Evolutionary conservation across 1,140 invertebrate genomes (phyloP).

Genomic region (Copidosoma floridanum): DNA sequence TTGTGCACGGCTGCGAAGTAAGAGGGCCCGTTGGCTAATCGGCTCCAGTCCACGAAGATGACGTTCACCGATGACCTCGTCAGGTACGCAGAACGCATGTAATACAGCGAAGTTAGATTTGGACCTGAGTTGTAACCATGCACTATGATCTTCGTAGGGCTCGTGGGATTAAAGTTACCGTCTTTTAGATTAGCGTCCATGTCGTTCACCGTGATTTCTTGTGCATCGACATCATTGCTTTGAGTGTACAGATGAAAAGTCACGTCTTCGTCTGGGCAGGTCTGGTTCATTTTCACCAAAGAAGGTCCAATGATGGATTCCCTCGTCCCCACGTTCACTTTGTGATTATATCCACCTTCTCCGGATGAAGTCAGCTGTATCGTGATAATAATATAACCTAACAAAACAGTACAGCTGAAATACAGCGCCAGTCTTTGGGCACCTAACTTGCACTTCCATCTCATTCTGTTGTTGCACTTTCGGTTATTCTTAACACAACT

Average conservation of each 20-base stretch:
- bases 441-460: background rate
- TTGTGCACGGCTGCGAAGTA: constrained; percentile 68
- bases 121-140: constrained; percentile 70
- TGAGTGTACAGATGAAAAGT: constrained; percentile 62
- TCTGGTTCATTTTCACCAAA: constrained; percentile 52
- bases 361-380: too few species aligned
- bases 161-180: constrained; percentile 53
- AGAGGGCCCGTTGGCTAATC: constrained; percentile 62
- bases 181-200: constrained; percentile 56
- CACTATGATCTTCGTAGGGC: constrained; percentile 64
- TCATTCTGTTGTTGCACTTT: too few species aligned
- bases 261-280: constrained; percentile 62
- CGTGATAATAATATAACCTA: too few species aligned
- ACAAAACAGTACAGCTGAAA: too few species aligned
- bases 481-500: too few species aligned
- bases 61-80: constrained; percentile 62
- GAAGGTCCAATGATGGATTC: constrained; percentile 57
- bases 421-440: constrained; percentile 14
- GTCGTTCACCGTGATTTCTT: constrained; percentile 55
- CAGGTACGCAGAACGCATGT: constrained; percentile 63
- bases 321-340: too few species aligned
- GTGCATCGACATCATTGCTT: constrained; percentile 46
- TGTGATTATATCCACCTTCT: too few species aligned
- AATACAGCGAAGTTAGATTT: constrained; percentile 58
- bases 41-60: constrained; percentile 69